These are phyloP conservation scores for Taurulus bubalis DNA, from an alignment of 2,113 vertebrate species.

Conservation along the genomic window DNA sequence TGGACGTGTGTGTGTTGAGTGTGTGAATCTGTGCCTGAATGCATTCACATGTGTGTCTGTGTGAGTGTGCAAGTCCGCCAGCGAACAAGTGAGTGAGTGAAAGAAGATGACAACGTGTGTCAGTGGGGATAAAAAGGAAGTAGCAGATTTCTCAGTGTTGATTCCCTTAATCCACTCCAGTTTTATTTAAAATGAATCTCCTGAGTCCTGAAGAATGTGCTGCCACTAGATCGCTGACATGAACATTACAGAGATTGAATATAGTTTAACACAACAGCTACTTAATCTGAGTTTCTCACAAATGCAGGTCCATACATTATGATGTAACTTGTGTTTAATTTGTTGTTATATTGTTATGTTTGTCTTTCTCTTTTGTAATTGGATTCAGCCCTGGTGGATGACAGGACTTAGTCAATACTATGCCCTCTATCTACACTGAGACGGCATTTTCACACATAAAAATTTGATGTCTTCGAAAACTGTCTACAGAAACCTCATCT, in stretches of 20 bases:
- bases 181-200: slow-evolving; percentile 50
- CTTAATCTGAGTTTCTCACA: neutral
- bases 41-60: neutral
- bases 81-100: slow-evolving; percentile 57
- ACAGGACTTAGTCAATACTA: neutral
- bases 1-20: neutral
- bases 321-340: neutral
- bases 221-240: neutral
- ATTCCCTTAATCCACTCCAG: slow-evolving; percentile 51
- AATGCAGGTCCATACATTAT: neutral
- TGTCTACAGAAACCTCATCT: neutral
- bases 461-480: neutral
- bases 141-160: slow-evolving; percentile 49
- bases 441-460: neutral
- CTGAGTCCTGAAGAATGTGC: neutral
- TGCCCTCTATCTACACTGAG: neutral
- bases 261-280: neutral
- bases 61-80: slow-evolving; percentile 36
- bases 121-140: slow-evolving; percentile 68
- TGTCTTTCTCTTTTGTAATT: neutral
- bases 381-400: neutral
- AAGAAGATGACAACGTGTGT: slow-evolving; percentile 72
- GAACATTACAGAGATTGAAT: neutral
- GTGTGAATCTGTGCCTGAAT: neutral
- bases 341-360: neutral